phyloP scores from a whole-genome alignment of 1,140 invertebrate genomes.

The Rhyzopertha dominica region DNA sequence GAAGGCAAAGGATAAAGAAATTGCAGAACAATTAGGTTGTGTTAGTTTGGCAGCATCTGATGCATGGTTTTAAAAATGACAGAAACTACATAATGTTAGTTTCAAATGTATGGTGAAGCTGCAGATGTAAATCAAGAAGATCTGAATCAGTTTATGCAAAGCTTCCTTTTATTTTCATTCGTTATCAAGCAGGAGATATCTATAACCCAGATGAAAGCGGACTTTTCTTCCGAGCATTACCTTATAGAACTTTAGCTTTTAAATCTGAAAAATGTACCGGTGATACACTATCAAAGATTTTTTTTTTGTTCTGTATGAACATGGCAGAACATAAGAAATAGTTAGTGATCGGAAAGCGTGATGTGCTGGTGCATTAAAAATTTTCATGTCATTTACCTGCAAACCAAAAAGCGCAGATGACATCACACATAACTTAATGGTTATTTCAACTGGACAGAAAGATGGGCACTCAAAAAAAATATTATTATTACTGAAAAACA shows the following conservation, averaged over 20 bases:
- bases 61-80: slow-evolving; percentile 5
- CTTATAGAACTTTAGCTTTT: slow-evolving; percentile 22
- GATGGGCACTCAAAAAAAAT: slow-evolving; percentile 43
- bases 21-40: neutral
- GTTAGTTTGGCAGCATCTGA: neutral
- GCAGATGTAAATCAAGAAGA: slow-evolving; percentile 2
- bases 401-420: slow-evolving; percentile 26
- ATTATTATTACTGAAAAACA: slow-evolving; percentile 35
- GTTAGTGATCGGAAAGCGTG: slow-evolving; percentile 17
- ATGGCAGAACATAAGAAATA: slow-evolving; percentile 19
- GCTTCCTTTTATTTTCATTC: neutral
- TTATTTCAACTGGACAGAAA: slow-evolving; percentile 37
- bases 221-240: slow-evolving; percentile 21
- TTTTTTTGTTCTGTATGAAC: slow-evolving; percentile 44
- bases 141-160: slow-evolving; percentile 6
- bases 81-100: neutral
- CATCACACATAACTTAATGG: slow-evolving; percentile 27
- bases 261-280: slow-evolving; percentile 27
- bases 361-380: slow-evolving; percentile 17
- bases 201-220: slow-evolving; percentile 26
- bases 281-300: slow-evolving; percentile 44
- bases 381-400: slow-evolving; percentile 18
- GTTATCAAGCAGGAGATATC: neutral
- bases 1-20: slow-evolving; percentile 1
- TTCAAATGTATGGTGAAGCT: neutral